These are phyloP conservation scores for Clinocottus analis DNA, from an alignment of 2,113 vertebrate species.

Conservation along the genomic window DNA sequence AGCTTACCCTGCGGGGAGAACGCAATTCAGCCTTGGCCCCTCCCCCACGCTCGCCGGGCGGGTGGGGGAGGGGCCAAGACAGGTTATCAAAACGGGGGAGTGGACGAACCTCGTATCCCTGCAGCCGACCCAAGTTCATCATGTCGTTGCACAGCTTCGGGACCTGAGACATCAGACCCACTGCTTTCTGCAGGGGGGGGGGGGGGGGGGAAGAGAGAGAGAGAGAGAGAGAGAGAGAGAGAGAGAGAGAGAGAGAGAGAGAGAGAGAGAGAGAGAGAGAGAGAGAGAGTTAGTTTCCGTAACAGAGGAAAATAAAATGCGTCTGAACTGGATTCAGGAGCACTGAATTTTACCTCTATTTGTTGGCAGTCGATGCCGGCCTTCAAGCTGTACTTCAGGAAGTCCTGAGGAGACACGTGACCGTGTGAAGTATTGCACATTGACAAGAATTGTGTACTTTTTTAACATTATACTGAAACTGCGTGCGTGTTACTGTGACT, in stretches of 20 bases:
- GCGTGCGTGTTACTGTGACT: too few species aligned
- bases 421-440: too few species aligned
- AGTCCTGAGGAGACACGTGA: constrained; percentile 85
- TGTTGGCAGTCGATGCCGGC: constrained; percentile 94
- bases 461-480: not conserved
- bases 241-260: not conserved
- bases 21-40: too few species aligned
- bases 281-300: too few species aligned
- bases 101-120: constrained; percentile 93
- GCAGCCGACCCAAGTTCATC: constrained; percentile 98
- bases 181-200: constrained; percentile 87
- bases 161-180: constrained; percentile 98
- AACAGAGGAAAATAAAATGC: not conserved
- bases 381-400: constrained; percentile 93
- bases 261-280: not conserved
- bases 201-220: too few species aligned
- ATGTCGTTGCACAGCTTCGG: constrained; percentile 99
- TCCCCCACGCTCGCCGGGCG: too few species aligned
- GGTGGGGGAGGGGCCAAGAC: too few species aligned
- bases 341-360: constrained; percentile 86
- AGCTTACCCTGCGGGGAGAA: constrained; percentile 89
- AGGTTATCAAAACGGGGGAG: not conserved
- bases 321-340: not conserved
- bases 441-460: too few species aligned
- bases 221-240: not conserved